These are phyloP conservation scores for Thereva nobilitata DNA, from an alignment of 2,888 invertebrate genomes.

Conservation along the genomic window DNA sequence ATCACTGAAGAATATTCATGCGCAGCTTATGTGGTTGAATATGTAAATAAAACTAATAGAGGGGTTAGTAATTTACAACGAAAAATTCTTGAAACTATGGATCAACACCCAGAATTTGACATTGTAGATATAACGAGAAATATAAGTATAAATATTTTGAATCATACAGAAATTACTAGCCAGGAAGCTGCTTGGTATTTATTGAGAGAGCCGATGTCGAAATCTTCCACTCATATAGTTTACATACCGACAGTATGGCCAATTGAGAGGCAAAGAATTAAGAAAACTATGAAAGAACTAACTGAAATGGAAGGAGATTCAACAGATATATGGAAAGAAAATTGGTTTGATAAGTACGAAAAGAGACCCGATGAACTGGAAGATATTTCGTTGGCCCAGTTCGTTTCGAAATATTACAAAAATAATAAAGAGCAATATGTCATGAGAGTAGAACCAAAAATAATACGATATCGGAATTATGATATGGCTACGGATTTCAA, in stretches of 20 bases:
- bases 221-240: constrained; percentile 47
- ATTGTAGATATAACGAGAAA: constrained; percentile 47
- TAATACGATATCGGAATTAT: constrained; percentile 51
- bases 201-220: constrained; percentile 55
- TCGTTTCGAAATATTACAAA: constrained; percentile 18
- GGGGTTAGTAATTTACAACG: constrained; percentile 49
- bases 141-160: constrained; percentile 49
- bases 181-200: constrained; percentile 59
- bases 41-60: constrained; percentile 53
- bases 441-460: constrained; percentile 43
- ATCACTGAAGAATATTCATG: constrained; percentile 53
- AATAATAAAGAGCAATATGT: not conserved
- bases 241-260: constrained; percentile 55
- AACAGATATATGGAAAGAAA: constrained; percentile 50
- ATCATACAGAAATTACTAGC: constrained; percentile 50
- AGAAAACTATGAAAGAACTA: constrained; percentile 50
- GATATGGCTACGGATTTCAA: constrained; percentile 49
- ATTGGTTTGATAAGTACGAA: constrained; percentile 51
- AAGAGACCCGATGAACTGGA: constrained; percentile 47
- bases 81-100: constrained; percentile 46
- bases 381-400: constrained; percentile 48
- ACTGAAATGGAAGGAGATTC: constrained; percentile 45
- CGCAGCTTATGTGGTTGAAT: constrained; percentile 47
- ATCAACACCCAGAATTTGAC: constrained; percentile 52
- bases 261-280: constrained; percentile 50